phyloP scores from a whole-genome alignment of 2,888 invertebrate genomes.

The Hemicrepidius hirtus region DNA sequence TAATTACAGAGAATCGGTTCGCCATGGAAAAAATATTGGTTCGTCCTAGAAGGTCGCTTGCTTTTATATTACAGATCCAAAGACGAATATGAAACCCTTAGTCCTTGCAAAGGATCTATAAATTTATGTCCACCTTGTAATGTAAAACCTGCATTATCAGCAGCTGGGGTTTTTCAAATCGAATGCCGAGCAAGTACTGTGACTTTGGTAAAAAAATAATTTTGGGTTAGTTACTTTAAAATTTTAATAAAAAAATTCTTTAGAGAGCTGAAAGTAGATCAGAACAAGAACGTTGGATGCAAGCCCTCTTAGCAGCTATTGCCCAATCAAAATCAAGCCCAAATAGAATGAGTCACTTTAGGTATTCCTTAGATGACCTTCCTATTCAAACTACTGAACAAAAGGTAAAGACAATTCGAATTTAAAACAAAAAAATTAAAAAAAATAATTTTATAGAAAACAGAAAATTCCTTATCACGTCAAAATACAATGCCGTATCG shows the following conservation, averaged over 20 bases:
- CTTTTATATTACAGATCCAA: constrained; percentile 74
- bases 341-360: constrained; percentile 67
- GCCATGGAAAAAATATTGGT: constrained; percentile 75
- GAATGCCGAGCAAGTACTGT: constrained; percentile 71
- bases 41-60: constrained; percentile 74
- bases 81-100: constrained; percentile 72
- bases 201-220: constrained; percentile 67
- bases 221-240: too few species aligned
- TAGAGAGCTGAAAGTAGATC: constrained; percentile 72
- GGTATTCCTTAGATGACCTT: constrained; percentile 69
- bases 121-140: constrained; percentile 72
- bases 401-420: too few species aligned
- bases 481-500: constrained; percentile 58
- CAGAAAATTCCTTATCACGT: constrained; percentile 37
- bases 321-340: constrained; percentile 62
- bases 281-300: constrained; percentile 74
- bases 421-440: neutral
- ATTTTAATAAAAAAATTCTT: too few species aligned
- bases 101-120: constrained; percentile 74
- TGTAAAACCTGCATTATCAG: constrained; percentile 68
- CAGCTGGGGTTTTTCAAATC: constrained; percentile 69
- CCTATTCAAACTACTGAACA: constrained; percentile 24
- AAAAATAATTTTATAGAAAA: constrained; percentile 20
- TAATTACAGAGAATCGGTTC: constrained; percentile 69
- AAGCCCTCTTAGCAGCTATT: constrained; percentile 72